Evolutionary conservation across 1,140 invertebrate genomes (phyloP).

Genomic region (Arctopsyche grandis): DNA sequence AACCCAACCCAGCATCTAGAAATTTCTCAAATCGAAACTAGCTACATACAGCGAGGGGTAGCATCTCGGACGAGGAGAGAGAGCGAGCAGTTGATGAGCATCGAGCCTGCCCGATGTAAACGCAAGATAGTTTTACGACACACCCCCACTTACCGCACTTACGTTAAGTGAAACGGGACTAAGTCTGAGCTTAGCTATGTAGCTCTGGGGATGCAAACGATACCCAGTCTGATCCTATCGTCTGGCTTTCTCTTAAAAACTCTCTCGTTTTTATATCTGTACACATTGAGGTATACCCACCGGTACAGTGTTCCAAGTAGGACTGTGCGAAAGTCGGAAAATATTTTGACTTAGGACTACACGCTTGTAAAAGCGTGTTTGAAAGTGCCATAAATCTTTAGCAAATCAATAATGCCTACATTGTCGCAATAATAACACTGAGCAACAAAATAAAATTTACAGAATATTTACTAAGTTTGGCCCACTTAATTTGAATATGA

Average conservation of each 20-base stretch:
- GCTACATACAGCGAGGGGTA: too few species aligned
- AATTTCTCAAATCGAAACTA: too few species aligned
- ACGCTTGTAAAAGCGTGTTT: too few species aligned
- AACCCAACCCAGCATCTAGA: too few species aligned
- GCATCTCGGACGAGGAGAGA: neutral
- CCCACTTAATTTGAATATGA: too few species aligned
- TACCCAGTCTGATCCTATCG: conserved; percentile 4
- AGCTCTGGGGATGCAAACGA: conserved; percentile 24
- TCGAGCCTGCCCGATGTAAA: conserved; percentile 22
- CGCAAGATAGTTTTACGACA: conserved; percentile 46
- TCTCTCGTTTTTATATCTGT: conserved; percentile 8
- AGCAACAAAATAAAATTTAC: too few species aligned
- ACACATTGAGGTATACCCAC: neutral
- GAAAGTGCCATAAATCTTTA: too few species aligned
- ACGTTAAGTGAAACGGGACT: conserved; percentile 46
- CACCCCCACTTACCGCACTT: conserved; percentile 48
- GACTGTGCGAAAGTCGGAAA: neutral
- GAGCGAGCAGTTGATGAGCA: conserved; percentile 12
- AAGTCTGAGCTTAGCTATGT: conserved; percentile 33
- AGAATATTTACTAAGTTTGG: too few species aligned
- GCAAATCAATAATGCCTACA: too few species aligned
- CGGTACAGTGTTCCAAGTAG: neutral
- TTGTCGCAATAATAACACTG: too few species aligned
- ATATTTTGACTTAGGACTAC: too few species aligned
- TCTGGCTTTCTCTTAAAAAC: neutral